Evolutionary conservation across 2,113 vertebrate species (phyloP).

Genomic region (Embiotoca jacksoni): DNA sequence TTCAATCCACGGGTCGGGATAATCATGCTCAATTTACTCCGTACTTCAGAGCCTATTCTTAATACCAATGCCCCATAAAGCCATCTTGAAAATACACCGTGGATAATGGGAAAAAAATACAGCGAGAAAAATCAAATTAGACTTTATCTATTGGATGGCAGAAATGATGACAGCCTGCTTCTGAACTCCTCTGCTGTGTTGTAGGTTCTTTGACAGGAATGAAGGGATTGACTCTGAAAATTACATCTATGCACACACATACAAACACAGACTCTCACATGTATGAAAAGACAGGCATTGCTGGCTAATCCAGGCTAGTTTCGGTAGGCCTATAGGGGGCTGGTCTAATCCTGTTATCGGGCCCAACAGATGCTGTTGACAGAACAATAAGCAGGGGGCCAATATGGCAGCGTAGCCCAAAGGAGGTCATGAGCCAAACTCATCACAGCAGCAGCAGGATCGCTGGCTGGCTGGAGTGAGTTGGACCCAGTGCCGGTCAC

Average conservation of each 20-base stretch:
- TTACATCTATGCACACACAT: conserved; percentile 44
- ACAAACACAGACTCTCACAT: conserved; percentile 35
- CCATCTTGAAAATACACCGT: background rate
- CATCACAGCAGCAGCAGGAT: conserved; percentile 71
- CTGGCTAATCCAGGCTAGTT: conserved; percentile 73
- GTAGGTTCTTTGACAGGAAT: conserved; percentile 37
- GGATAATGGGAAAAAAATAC: background rate
- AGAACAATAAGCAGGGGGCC: conserved; percentile 76
- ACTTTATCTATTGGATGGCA: conserved; percentile 18
- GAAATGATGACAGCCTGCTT: conserved; percentile 20
- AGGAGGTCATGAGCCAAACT: conserved; percentile 79
- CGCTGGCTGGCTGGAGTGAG: conserved; percentile 48
- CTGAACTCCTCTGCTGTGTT: conserved; percentile 23
- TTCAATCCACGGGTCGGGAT: conserved; percentile 37
- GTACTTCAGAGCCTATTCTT: conserved; percentile 29
- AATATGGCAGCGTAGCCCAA: conserved; percentile 61
- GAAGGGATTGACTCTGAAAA: conserved; percentile 51
- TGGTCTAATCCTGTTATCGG: conserved; percentile 84
- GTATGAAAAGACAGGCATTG: conserved; percentile 53
- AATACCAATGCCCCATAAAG: conserved; percentile 10
- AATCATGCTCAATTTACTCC: conserved; percentile 33
- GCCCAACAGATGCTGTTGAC: conserved; percentile 83
- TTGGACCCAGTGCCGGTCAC: conserved; percentile 40
- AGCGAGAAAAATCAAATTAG: conserved; percentile 22
- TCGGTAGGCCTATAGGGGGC: conserved; percentile 68